Evolutionary conservation across 2,797 vertebrate species (phyloP), one percentile per base, ranked within the genome.

Genomic region (Cottoperca gobio): DNA sequence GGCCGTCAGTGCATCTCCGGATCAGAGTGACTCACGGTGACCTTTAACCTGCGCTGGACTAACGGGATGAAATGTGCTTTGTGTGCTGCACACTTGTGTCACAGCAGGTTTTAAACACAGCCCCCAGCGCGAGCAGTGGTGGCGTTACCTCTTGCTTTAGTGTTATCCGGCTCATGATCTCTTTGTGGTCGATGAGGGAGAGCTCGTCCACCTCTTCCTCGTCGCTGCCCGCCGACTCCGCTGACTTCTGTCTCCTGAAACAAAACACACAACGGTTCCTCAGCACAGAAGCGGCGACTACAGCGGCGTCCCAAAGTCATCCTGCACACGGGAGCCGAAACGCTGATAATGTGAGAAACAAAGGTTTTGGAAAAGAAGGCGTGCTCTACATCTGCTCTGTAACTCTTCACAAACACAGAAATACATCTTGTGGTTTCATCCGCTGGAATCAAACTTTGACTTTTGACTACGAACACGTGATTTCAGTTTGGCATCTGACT

Each of bases 121-220:
- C 6, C 26, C 23, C 14, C 31, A 4, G 67, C 21, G 31, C 42
- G 66, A 64, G 49, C 45, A 39, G 55, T 2, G 39, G 37, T 1
- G 1, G 31, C 35, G 91, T 86, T 82, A 99, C 98, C 95, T 97
- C 97, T 76, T 97, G 96, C 89, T 99, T 99, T 88, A 98, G 92
- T 1, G 97, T 99, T 92, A 99, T 92, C 81, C 96, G 95, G 61
- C 94, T 87, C 97, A 99, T 99, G 37, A 99, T 98, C 89, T 99
- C 97, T 65, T 91, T 96, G 94, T 99, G 97, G 90, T 99, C 97
- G 1, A 97, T 96, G 49, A 99, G 96, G 19, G 97, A 98, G 5
- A 99, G 95, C 84, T 99, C 98, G 3, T 99, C 97, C 2, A 96
- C 95, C 11, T 98, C 96, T 73, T 97, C 96, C 37, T 97, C 95